These are phyloP conservation scores for Piezodorus guildinii DNA, from an alignment of 1,140 invertebrate species.

Conservation along the genomic window DNA sequence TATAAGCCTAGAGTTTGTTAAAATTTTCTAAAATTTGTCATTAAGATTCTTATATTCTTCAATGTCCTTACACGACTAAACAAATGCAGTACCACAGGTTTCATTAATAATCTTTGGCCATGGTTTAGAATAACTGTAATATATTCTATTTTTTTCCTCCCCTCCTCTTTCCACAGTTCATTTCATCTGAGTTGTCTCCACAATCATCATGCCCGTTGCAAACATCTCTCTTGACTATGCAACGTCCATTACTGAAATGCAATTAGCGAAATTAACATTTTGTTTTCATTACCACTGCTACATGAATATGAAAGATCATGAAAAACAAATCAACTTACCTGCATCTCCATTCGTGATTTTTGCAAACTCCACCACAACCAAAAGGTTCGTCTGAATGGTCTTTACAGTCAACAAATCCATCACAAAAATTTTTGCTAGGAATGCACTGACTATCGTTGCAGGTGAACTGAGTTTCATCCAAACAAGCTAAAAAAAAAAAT, in stretches of 20 bases:
- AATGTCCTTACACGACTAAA: not conserved
- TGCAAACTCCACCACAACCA: constrained; percentile 43
- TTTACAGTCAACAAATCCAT: constrained; percentile 47
- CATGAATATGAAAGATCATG: not conserved
- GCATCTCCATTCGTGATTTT: constrained; percentile 43
- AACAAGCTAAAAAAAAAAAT: constrained; percentile 35
- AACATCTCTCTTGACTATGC: constrained; percentile 39
- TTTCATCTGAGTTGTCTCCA: constrained; percentile 54
- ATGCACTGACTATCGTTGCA: constrained; percentile 52
- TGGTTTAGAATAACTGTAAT: not conserved
- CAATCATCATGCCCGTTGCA: constrained; percentile 61
- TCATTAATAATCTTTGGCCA: constrained; percentile 9
- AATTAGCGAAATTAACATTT: not conserved
- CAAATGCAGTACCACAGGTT: constrained; percentile 6
- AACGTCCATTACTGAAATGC: constrained; percentile 41
- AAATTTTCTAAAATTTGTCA: not conserved
- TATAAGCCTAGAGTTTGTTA: constrained; percentile 1
- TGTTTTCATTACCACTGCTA: not conserved
- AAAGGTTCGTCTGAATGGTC: constrained; percentile 56
- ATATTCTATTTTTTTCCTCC: not conserved
- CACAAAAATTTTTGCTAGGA: constrained; percentile 45
- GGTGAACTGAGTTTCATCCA: constrained; percentile 38
- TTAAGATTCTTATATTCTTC: too few relatives aligned
- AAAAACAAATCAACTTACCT: constrained; percentile 30
- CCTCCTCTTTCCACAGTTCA: constrained; percentile 39